These are phyloP conservation scores for Drosophila rufa DNA, from an alignment of 1,140 invertebrate genomes.

Conservation along the genomic window DNA sequence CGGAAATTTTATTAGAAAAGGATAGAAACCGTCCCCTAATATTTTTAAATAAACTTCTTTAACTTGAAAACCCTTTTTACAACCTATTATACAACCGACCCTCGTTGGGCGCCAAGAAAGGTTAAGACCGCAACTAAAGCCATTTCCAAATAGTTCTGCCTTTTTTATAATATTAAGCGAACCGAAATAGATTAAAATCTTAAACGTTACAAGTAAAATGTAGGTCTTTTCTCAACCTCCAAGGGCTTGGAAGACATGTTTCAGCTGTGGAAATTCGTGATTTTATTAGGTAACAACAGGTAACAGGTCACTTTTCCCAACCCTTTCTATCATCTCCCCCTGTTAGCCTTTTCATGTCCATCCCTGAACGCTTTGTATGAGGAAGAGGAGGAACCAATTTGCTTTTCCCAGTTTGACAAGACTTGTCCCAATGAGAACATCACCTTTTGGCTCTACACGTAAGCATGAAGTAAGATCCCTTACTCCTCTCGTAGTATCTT, in stretches of 20 bases:
- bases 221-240: neutral
- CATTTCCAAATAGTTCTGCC: slow-evolving; percentile 9
- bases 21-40: too few relatives aligned
- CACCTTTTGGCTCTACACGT: slow-evolving; percentile 43
- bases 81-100: neutral
- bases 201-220: neutral
- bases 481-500: neutral
- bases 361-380: neutral
- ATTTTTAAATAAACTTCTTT: neutral
- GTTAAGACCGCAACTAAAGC: neutral
- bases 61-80: neutral
- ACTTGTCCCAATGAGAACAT: slow-evolving; percentile 47
- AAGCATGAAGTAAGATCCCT: neutral
- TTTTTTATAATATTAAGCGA: neutral
- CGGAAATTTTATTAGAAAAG: too few relatives aligned
- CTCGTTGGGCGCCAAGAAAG: neutral
- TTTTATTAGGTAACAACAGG: slow-evolving; percentile 18
- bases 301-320: neutral
- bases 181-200: slow-evolving; percentile 17
- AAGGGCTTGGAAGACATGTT: slow-evolving; percentile 1
- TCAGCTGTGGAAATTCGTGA: neutral
- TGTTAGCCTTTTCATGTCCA: slow-evolving; percentile 6
- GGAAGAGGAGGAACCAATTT: neutral
- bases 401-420: neutral
- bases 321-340: neutral